These are phyloP conservation scores for Tarsius wallacei DNA, from an alignment of 2,797 vertebrate genomes.

Conservation along the genomic window DNA sequence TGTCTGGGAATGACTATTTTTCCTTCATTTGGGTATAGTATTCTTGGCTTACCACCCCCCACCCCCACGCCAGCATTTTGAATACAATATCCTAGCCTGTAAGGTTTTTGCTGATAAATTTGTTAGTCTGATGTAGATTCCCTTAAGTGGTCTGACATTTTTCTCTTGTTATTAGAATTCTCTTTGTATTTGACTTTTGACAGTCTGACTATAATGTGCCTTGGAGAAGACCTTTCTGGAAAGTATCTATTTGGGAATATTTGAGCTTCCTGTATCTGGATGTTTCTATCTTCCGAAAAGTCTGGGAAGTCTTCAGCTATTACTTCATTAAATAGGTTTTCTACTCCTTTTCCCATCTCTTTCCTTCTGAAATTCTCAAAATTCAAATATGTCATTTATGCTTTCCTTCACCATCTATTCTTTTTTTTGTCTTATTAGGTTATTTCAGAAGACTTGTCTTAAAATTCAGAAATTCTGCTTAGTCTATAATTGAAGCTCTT, in stretches of 20 bases:
- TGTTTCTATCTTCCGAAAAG: neutral
- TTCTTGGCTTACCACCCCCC: neutral
- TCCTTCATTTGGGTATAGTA: neutral
- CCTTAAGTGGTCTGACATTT: neutral
- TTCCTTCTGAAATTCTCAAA: neutral
- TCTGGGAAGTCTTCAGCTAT: neutral
- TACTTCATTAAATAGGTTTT: neutral
- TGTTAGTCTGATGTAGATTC: neutral
- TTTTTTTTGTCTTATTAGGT: neutral
- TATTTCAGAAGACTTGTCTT: neutral
- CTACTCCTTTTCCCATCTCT: neutral
- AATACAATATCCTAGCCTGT: neutral
- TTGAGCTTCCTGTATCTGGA: neutral
- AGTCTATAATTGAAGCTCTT: neutral
- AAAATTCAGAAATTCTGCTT: neutral
- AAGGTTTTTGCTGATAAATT: neutral
- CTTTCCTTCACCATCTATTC: neutral
- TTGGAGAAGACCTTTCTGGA: neutral
- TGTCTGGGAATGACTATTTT: neutral
- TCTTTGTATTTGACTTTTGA: neutral
- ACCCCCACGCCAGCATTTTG: neutral
- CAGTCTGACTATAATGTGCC: neutral
- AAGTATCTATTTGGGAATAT: neutral
- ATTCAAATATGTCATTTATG: neutral
- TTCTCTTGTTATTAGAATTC: neutral